phyloP scores from a whole-genome alignment of 2,797 vertebrate genomes.

The Falco columbarius region DNA sequence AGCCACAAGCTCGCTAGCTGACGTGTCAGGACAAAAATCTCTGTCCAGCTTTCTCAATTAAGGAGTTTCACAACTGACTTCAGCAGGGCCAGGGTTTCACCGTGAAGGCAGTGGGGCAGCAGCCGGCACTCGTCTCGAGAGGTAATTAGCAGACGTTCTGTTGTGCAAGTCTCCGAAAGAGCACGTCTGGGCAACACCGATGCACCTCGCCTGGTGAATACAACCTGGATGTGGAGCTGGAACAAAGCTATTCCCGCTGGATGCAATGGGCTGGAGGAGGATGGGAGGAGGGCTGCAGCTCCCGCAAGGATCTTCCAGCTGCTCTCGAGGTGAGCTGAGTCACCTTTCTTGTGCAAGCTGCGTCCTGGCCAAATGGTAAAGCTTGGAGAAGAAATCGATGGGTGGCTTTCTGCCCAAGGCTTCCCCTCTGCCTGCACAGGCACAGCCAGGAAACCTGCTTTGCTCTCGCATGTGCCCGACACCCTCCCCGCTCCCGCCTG shows the following conservation, averaged over 20 bases:
- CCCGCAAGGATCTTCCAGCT: neutral
- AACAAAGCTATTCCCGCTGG: neutral
- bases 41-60: neutral
- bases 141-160: neutral
- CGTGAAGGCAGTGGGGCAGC: fast-evolving
- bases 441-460: neutral
- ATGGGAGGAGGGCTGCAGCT: neutral
- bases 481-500: neutral
- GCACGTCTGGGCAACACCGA: neutral
- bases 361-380: neutral
- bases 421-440: fast-evolving
- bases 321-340: neutral
- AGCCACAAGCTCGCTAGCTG: neutral
- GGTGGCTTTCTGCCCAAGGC: neutral
- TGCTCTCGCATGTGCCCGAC: neutral
- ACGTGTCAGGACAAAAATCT: neutral
- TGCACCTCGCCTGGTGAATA: neutral
- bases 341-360: neutral
- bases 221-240: fast-evolving
- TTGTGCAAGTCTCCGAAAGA: neutral
- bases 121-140: neutral
- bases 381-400: neutral
- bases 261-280: too few relatives aligned
- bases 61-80: neutral
- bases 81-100: neutral